These are phyloP conservation scores for Sericinus montela DNA, from an alignment of 2,888 invertebrate species.

Conservation along the genomic window DNA sequence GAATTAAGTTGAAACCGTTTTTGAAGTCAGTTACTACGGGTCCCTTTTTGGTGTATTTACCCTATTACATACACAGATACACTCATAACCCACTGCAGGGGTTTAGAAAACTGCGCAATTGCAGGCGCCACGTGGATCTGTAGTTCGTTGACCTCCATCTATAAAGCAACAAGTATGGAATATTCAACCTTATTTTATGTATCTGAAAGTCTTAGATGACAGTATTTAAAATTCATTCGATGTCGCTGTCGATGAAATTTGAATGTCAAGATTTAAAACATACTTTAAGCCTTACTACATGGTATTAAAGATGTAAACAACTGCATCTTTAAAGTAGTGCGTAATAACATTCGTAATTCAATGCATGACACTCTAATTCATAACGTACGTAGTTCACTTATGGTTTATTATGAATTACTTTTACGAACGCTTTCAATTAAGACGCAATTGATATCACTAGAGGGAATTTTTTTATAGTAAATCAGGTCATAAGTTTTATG, in stretches of 20 bases:
- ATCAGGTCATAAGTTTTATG: no score
- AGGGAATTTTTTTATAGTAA: no score
- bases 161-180: constrained; percentile 14
- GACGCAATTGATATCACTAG: constrained; percentile 17
- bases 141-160: constrained; percentile 56
- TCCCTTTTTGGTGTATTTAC: constrained; percentile 27
- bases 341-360: neutral
- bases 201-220: constrained; percentile 22
- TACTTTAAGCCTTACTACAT: constrained; percentile 1
- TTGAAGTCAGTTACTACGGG: no score
- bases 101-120: constrained; percentile 71
- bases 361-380: neutral
- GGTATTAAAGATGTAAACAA: constrained; percentile 12
- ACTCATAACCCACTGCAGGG: constrained; percentile 65
- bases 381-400: neutral
- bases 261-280: neutral
- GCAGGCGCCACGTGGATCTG: constrained; percentile 61
- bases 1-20: no score
- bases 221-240: constrained; percentile 15
- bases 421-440: constrained; percentile 8
- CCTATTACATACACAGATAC: constrained; percentile 43
- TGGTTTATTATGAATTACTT: neutral
- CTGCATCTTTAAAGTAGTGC: neutral
- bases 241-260: constrained; percentile 2
- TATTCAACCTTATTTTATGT: constrained; percentile 19